These are phyloP conservation scores for Julus scanicus DNA, from an alignment of 2,888 invertebrate genomes.

Conservation along the genomic window DNA sequence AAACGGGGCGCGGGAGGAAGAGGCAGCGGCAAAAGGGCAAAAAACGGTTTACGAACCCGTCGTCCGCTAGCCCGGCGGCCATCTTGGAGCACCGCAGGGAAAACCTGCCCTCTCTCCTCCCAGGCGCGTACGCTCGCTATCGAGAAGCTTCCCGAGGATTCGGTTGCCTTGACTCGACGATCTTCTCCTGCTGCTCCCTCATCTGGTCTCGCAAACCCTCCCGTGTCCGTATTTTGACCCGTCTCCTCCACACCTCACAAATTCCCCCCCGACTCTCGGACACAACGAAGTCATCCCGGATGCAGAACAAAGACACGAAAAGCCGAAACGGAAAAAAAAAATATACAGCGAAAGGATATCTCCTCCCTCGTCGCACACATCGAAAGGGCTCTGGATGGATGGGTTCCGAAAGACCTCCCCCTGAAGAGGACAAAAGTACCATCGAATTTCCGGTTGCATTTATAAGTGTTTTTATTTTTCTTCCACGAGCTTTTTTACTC, in stretches of 20 bases:
- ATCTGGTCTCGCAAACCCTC: not conserved
- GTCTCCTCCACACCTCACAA: not conserved
- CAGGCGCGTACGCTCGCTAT: not conserved
- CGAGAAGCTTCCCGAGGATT: slow-evolving; percentile 7
- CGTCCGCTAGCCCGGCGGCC: not conserved
- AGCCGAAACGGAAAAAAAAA: not conserved
- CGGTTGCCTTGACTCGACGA: slow-evolving; percentile 5
- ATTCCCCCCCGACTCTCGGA: not conserved
- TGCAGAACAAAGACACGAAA: not conserved
- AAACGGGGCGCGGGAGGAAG: not conserved
- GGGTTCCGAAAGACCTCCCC: not conserved
- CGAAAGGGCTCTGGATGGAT: not conserved
- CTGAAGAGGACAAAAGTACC: not conserved
- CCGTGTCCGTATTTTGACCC: not conserved
- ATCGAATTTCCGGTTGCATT: slow-evolving; percentile 36
- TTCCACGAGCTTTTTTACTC: not conserved
- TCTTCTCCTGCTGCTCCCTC: slow-evolving; percentile 1
- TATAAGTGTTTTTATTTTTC: not conserved
- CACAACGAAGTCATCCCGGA: not conserved
- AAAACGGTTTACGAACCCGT: not conserved
- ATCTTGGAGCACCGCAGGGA: not conserved
- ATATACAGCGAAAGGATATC: not conserved
- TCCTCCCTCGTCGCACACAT: not conserved
- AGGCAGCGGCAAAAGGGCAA: not conserved
- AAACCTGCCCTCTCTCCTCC: not conserved